phyloP scores from a whole-genome alignment of 64 coral and sea anemone genomes.

The Montipora capricornis region DNA sequence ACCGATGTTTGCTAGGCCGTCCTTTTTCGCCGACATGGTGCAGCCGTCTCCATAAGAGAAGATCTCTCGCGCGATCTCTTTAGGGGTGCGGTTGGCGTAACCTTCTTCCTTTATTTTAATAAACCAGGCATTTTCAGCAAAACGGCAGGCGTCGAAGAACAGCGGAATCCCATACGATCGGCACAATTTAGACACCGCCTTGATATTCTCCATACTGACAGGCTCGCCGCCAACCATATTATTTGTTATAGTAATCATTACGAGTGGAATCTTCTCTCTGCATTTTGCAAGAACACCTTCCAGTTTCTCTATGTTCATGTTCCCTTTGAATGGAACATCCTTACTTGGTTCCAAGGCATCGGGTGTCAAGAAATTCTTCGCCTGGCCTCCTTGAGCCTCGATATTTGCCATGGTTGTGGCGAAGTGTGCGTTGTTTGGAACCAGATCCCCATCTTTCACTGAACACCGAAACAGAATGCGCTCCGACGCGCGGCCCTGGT shows the following conservation, averaged over 20 bases:
- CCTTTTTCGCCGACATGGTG: slow-evolving; percentile 82
- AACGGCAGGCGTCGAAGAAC: slow-evolving; percentile 77
- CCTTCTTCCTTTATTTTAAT: slow-evolving; percentile 72
- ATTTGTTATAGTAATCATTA: slow-evolving; percentile 72
- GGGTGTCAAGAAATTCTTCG: slow-evolving; percentile 45
- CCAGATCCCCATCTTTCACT: slow-evolving; percentile 38
- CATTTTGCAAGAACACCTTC: slow-evolving; percentile 23
- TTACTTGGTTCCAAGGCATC: slow-evolving; percentile 50
- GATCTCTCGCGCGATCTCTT: slow-evolving; percentile 69
- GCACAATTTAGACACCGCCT: slow-evolving; percentile 69
- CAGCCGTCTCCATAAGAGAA: slow-evolving; percentile 67
- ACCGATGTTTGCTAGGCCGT: slow-evolving; percentile 68
- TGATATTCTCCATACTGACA: slow-evolving; percentile 77
- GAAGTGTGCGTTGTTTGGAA: slow-evolving; percentile 81
- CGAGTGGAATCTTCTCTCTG: slow-evolving; percentile 26
- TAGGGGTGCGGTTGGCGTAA: slow-evolving; percentile 49
- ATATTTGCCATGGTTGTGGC: slow-evolving; percentile 75
- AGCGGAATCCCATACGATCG: slow-evolving; percentile 56
- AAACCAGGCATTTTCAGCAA: slow-evolving; percentile 84
- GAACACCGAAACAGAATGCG: slow-evolving; percentile 63
- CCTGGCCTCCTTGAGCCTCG: slow-evolving; percentile 55
- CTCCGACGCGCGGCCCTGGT: slow-evolving; percentile 82
- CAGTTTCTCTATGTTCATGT: slow-evolving; percentile 61
- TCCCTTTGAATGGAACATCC: slow-evolving; percentile 71
- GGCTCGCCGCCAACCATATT: slow-evolving; percentile 66